Conservation (phyloP, 2,797 vertebrate species). For the Hylomyscus alleni region DNA sequence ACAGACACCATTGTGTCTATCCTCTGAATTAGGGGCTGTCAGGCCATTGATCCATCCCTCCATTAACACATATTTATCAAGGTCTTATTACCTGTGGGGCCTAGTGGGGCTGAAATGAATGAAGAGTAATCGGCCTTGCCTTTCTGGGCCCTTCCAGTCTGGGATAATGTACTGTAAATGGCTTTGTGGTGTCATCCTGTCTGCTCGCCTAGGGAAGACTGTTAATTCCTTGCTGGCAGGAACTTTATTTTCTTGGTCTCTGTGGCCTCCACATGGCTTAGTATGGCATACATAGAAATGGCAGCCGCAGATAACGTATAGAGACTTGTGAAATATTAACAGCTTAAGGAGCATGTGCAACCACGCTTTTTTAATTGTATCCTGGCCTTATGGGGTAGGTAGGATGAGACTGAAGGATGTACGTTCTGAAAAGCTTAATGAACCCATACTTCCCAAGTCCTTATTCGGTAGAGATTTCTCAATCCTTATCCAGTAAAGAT, state of each 20-base stretch:
- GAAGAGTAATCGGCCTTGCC: conserved; percentile 38
- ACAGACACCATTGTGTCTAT: background rate
- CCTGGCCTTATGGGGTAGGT: background rate
- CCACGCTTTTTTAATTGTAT: conserved; percentile 35
- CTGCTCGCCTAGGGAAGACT: conserved; percentile 6
- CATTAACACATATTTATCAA: conserved; percentile 54
- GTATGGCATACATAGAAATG: background rate
- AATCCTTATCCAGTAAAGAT: background rate
- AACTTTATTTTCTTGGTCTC: conserved; percentile 56
- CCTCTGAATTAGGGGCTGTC: background rate
- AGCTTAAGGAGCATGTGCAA: background rate
- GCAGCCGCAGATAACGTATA: background rate
- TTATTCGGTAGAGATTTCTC: background rate
- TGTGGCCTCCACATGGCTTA: background rate
- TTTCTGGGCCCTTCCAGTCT: background rate
- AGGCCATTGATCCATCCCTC: conserved; percentile 51
- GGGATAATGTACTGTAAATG: conserved; percentile 28
- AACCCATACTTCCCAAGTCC: background rate
- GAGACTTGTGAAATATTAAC: background rate
- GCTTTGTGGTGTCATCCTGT: conserved; percentile 27
- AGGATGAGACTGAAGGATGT: background rate
- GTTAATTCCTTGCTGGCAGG: conserved; percentile 44
- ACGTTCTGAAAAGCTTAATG: conserved; percentile 21
- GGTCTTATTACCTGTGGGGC: conserved; percentile 50
- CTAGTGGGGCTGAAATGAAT: conserved; percentile 2